Conservation (phyloP, 2,888 invertebrate genomes). For the Pachliopta kotzebuea region DNA sequence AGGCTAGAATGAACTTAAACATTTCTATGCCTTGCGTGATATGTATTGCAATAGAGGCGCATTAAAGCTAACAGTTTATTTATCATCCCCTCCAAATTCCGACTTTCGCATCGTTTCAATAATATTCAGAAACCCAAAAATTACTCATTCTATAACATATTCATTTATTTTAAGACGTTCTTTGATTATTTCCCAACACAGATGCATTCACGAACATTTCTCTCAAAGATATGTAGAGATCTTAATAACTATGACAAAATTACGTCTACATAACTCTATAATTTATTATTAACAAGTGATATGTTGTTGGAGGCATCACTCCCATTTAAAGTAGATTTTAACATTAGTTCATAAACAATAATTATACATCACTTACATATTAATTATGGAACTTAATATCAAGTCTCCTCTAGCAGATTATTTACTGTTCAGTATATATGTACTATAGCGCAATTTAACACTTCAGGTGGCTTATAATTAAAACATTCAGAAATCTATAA, state of each 20-base stretch:
- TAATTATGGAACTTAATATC: slow-evolving; percentile 51
- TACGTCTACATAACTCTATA: slow-evolving; percentile 70
- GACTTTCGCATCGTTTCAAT: slow-evolving; percentile 5
- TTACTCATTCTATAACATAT: neutral
- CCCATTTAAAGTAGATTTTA: slow-evolving; percentile 62
- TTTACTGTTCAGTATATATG: slow-evolving; percentile 48
- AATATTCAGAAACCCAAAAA: slow-evolving; percentile 1
- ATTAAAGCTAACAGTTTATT: slow-evolving; percentile 62
- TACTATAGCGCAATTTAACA: slow-evolving; percentile 68
- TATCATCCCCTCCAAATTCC: slow-evolving; percentile 31
- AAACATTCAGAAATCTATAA: slow-evolving; percentile 51
- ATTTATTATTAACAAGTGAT: slow-evolving; percentile 80
- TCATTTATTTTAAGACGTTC: slow-evolving; percentile 3
- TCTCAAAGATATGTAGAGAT: slow-evolving; percentile 65
- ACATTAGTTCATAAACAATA: slow-evolving; percentile 62
- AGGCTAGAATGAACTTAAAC: slow-evolving; percentile 72
- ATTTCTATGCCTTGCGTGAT: slow-evolving; percentile 77
- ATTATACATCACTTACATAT: slow-evolving; percentile 52
- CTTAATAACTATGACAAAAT: slow-evolving; percentile 69
- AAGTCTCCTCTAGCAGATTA: slow-evolving; percentile 50
- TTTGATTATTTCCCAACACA: neutral
- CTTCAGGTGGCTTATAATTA: slow-evolving; percentile 73
- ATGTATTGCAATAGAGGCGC: slow-evolving; percentile 77
- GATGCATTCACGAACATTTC: slow-evolving; percentile 32
- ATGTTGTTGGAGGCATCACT: slow-evolving; percentile 77